Conservation (phyloP, 2,797 vertebrate genomes). For the Tragopan temminckii region DNA sequence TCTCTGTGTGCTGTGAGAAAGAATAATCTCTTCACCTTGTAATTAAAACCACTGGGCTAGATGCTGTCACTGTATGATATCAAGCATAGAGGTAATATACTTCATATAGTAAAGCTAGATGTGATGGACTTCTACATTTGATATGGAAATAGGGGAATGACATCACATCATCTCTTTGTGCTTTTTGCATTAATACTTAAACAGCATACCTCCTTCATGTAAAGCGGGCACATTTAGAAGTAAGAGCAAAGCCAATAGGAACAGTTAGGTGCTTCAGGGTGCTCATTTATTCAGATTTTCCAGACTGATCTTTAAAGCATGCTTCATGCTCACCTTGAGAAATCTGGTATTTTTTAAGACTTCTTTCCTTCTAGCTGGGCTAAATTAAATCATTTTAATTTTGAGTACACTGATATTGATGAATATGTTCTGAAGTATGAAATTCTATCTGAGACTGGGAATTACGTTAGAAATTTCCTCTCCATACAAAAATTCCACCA, state of each 20-base stretch:
- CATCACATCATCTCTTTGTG: background rate
- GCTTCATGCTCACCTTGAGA: background rate
- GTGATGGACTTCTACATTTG: background rate
- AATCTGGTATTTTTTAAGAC: background rate
- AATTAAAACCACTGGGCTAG: background rate
- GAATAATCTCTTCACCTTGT: background rate
- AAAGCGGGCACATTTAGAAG: background rate
- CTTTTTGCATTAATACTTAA: background rate
- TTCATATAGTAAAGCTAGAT: background rate
- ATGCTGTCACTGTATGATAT: background rate
- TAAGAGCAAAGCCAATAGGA: background rate
- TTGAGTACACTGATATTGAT: background rate
- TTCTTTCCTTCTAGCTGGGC: background rate
- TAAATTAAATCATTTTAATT: background rate
- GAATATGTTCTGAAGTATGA: background rate
- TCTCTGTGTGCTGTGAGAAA: background rate
- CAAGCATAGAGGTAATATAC: background rate
- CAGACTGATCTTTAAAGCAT: background rate
- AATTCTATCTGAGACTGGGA: background rate
- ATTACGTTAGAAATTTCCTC: background rate
- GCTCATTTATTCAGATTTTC: conserved; percentile 16
- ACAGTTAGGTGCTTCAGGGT: background rate
- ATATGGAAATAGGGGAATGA: background rate
- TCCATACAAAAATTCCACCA: background rate
- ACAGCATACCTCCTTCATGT: background rate